These are phyloP conservation scores for Alligator sinensis DNA, from an alignment of 2,113 vertebrate genomes.

Conservation along the genomic window DNA sequence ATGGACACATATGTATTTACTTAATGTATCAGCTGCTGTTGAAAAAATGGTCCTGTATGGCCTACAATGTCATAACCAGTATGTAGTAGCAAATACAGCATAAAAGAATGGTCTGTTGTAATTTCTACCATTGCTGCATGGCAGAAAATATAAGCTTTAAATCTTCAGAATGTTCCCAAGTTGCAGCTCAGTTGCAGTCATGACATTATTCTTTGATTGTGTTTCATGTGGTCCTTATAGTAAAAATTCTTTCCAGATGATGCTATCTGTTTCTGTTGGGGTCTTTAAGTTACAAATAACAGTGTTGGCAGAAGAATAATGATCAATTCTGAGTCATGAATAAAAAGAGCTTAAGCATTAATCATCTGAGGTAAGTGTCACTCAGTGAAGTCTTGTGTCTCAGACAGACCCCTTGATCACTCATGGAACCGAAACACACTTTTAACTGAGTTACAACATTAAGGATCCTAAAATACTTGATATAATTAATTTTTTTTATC, in stretches of 20 bases:
- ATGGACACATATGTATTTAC: neutral
- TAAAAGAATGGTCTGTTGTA: slow-evolving; percentile 3
- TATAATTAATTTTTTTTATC: neutral
- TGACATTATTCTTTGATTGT: neutral
- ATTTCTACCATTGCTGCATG: neutral
- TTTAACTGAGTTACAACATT: neutral
- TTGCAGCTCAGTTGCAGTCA: neutral
- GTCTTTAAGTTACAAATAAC: neutral
- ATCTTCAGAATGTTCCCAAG: neutral
- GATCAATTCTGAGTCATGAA: neutral
- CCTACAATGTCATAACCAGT: neutral
- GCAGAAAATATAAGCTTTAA: neutral
- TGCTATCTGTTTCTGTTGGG: neutral
- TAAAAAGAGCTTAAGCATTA: neutral
- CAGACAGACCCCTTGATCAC: neutral
- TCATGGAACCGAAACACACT: neutral
- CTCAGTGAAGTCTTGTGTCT: neutral
- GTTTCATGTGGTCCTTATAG: neutral
- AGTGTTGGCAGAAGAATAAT: neutral
- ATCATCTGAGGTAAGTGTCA: neutral
- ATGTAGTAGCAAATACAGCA: neutral
- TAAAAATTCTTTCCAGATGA: neutral
- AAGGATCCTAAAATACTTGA: neutral
- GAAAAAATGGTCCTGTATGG: neutral
- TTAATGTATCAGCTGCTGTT: neutral